phyloP scores from a whole-genome alignment of 2,113 vertebrate genomes.

The Macaca nemestrina region DNA sequence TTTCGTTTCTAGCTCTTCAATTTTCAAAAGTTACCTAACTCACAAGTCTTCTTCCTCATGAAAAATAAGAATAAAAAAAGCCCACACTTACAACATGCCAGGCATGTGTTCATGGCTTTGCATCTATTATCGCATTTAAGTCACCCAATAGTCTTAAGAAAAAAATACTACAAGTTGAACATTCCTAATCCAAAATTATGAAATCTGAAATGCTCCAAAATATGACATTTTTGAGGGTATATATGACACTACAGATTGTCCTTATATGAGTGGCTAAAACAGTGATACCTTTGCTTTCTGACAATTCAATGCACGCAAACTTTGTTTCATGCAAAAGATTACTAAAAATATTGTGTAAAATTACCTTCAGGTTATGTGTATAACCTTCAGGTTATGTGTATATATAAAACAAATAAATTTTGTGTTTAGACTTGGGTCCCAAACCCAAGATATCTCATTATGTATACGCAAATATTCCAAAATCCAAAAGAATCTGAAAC shows the following conservation, averaged over 20 bases:
- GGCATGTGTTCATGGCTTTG: not conserved
- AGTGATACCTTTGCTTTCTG: not conserved
- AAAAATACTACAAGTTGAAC: not conserved
- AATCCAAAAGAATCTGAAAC: not conserved
- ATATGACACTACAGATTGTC: not conserved
- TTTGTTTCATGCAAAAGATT: not conserved
- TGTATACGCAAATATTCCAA: not conserved
- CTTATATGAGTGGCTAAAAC: not conserved
- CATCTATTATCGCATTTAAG: not conserved
- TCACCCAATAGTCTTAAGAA: not conserved
- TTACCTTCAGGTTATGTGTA: not conserved
- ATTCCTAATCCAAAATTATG: not conserved
- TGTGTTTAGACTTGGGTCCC: not conserved
- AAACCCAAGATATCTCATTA: not conserved
- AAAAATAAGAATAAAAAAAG: not conserved
- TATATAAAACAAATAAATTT: not conserved
- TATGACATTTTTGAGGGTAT: not conserved
- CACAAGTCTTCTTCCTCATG: not conserved
- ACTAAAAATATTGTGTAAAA: not conserved
- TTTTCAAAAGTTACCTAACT: not conserved
- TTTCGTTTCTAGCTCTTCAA: not conserved
- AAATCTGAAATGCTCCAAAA: not conserved
- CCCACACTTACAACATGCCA: not conserved
- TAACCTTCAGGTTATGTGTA: not conserved
- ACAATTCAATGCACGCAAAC: not conserved